A percentile compares a stretch with the other conserved stretches of the same genome.
These are phyloP conservation scores for Tyrannus savana DNA, from an alignment of 2,113 vertebrate genomes.

Conservation along the genomic window DNA sequence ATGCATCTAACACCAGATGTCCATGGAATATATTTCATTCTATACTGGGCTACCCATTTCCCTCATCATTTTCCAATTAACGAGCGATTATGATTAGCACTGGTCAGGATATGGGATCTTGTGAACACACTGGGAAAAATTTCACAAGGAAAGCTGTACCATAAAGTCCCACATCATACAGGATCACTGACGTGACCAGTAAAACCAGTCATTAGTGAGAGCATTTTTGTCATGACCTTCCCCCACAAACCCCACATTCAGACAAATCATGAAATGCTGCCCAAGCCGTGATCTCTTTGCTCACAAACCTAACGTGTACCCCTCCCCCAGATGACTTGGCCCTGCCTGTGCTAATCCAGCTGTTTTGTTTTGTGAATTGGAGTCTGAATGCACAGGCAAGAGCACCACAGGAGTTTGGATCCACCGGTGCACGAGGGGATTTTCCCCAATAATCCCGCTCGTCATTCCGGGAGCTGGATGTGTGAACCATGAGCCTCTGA, in stretches of 20 bases:
- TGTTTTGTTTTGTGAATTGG: not conserved
- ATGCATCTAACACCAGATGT: not conserved
- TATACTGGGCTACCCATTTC: not conserved
- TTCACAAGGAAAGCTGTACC: not conserved
- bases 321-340: not conserved
- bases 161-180: fast-evolving
- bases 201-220: not conserved
- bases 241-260: not conserved
- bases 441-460: conserved; percentile 10
- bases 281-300: not conserved
- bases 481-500: conserved; percentile 7
- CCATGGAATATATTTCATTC: not conserved
- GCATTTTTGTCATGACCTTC: not conserved
- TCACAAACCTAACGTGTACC: fast-evolving
- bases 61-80: not conserved
- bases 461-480: conserved; percentile 14
- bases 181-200: not conserved
- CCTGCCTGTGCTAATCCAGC: not conserved
- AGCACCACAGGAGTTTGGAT: not conserved
- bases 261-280: not conserved
- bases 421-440: not conserved
- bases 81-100: not conserved
- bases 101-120: not conserved
- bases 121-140: not conserved
- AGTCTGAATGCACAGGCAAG: not conserved